Conservation (phyloP, 2,797 vertebrate genomes). For the Aphelocoma californica region DNA sequence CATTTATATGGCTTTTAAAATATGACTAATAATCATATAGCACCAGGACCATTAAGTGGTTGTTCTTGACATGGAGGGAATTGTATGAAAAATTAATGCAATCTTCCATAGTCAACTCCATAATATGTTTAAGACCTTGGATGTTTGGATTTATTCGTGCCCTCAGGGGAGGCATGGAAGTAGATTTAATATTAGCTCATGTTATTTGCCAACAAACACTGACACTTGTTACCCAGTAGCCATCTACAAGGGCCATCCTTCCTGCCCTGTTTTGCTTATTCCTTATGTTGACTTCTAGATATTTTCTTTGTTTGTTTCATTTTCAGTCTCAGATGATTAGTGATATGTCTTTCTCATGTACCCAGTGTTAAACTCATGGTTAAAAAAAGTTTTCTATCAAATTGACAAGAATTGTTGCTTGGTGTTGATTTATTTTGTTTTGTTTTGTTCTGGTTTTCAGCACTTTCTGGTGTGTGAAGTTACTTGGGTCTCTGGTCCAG, state of each 20-base stretch:
- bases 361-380: fast-evolving
- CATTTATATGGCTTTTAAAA: not conserved
- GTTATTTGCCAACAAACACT: not conserved
- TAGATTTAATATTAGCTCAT: not conserved
- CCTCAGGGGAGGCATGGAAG: not conserved
- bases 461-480: not conserved
- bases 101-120: not conserved
- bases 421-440: not conserved
- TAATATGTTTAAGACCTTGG: not conserved
- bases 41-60: not conserved
- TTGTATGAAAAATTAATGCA: not conserved
- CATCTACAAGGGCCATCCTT: not conserved
- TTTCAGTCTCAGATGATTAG: not conserved
- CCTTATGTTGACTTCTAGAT: not conserved
- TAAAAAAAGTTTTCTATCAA: not conserved
- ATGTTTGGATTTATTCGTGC: not conserved
- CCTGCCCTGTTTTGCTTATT: not conserved
- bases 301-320: not conserved
- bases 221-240: not conserved
- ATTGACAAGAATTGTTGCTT: not conserved
- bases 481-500: not conserved
- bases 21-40: not conserved
- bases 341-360: not conserved
- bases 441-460: not conserved
- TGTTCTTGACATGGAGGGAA: not conserved